Evolutionary conservation across 2,113 vertebrate species (phyloP).

Genomic region (Ochotona curzoniae): DNA sequence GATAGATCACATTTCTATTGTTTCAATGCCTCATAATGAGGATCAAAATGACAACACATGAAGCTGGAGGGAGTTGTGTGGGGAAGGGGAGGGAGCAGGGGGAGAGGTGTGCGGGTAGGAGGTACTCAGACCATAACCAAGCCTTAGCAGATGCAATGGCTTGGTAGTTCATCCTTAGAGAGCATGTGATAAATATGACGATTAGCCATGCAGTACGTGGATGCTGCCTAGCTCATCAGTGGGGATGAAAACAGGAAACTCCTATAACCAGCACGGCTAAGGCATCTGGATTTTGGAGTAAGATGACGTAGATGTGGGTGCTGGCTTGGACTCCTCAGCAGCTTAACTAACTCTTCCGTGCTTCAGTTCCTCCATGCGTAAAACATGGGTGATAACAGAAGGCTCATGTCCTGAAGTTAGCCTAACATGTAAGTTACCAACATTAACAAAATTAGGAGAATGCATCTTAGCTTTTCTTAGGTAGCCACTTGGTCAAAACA

Average conservation of each 20-base stretch:
- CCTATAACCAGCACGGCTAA: fast-evolving
- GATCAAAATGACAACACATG: too few relatives aligned
- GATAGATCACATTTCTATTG: too few relatives aligned
- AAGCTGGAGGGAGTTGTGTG: too few relatives aligned
- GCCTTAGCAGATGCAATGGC: not conserved
- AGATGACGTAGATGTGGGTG: not conserved
- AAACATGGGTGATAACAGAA: not conserved
- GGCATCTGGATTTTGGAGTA: not conserved
- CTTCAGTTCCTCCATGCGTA: not conserved
- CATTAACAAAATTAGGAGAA: not conserved
- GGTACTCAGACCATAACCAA: too few relatives aligned
- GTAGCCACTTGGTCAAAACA: not conserved
- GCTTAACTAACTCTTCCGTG: not conserved
- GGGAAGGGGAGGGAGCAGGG: too few relatives aligned
- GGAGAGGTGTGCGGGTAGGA: too few relatives aligned
- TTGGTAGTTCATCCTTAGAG: not conserved
- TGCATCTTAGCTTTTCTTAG: not conserved
- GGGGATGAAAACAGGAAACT: not conserved
- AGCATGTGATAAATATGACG: not conserved
- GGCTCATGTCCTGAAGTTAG: not conserved
- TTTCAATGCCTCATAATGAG: too few relatives aligned
- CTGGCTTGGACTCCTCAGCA: not conserved
- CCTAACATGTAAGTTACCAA: not conserved
- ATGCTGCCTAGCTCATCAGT: not conserved
- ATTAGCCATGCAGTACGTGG: not conserved